Evolutionary conservation across 1,140 invertebrate species (phyloP).

Genomic region (Aphelenchoides avenae): DNA sequence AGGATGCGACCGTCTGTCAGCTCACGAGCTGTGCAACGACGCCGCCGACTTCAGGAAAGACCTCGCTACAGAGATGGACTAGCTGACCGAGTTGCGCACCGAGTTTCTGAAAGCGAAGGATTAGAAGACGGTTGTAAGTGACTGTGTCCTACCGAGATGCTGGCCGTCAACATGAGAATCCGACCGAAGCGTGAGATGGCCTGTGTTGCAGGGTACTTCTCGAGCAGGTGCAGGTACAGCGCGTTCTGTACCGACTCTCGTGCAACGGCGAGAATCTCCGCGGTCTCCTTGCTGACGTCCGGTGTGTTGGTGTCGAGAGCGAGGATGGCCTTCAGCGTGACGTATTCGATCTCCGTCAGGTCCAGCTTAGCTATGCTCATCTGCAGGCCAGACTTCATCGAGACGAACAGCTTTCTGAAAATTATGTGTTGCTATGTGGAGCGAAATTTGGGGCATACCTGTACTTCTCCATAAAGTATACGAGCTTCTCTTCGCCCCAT

Average conservation of each 20-base stretch:
- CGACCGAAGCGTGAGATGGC: constrained; percentile 48
- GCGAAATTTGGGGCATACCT: no score
- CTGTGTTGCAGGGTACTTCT: constrained; percentile 14
- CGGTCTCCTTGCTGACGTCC: constrained; percentile 29
- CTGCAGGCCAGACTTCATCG: no score
- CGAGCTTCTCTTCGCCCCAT: no score
- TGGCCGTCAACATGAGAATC: constrained; percentile 46
- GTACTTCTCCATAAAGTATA: no score
- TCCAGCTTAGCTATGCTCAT: no score
- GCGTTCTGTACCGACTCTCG: constrained; percentile 54
- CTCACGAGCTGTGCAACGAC: no score
- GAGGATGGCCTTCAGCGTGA: constrained; percentile 54
- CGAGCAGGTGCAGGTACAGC: constrained; percentile 42
- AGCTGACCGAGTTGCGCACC: constrained; percentile 17
- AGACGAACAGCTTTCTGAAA: constrained; percentile 11
- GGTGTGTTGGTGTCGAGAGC: constrained; percentile 47
- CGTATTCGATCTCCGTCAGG: constrained; percentile 44
- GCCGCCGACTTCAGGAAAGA: no score
- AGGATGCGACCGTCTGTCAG: no score
- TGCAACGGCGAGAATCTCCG: constrained; percentile 34
- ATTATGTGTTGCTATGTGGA: no score
- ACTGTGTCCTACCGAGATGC: constrained; percentile 43
- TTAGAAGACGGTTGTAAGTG: neutral
- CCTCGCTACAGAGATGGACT: constrained; percentile 27
- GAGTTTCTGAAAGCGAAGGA: constrained; percentile 25